Conservation (phyloP, 2,113 vertebrate genomes). For the Lathamus discolor region DNA sequence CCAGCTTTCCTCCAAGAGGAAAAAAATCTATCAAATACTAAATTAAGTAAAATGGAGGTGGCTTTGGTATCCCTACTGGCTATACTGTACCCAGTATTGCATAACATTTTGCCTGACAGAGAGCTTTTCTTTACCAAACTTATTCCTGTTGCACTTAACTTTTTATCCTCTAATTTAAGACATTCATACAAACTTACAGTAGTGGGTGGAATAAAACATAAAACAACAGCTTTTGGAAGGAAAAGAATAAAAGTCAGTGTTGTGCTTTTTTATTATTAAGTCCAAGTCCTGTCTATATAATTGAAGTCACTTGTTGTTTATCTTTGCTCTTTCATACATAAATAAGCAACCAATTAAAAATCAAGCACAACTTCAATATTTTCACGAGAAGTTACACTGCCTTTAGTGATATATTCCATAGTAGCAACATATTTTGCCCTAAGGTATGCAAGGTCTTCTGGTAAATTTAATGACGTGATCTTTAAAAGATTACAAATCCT, state of each 20-base stretch:
- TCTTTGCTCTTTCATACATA: background rate
- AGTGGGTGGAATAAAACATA: background rate
- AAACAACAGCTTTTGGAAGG: background rate
- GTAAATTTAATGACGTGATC: background rate
- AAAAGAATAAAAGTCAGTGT: background rate
- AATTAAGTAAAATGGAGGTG: background rate
- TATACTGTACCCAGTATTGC: background rate
- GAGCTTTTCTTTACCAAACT: background rate
- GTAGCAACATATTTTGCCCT: background rate
- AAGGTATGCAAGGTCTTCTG: background rate
- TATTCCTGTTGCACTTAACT: background rate
- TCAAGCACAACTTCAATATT: background rate
- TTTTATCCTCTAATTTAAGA: background rate
- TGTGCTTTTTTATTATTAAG: background rate
- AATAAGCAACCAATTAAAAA: background rate
- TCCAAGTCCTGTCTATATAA: background rate
- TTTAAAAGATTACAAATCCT: background rate
- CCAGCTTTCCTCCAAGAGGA: background rate
- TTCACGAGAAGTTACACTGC: background rate
- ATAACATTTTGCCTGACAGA: background rate
- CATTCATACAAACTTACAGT: background rate
- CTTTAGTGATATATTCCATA: background rate
- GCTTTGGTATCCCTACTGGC: background rate
- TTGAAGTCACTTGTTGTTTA: background rate
- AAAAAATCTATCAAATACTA: background rate